Evolutionary conservation across 2,797 vertebrate genomes (phyloP), one percentile per base, ranked within the genome.

Genomic region (Takifugu ocellatus): DNA sequence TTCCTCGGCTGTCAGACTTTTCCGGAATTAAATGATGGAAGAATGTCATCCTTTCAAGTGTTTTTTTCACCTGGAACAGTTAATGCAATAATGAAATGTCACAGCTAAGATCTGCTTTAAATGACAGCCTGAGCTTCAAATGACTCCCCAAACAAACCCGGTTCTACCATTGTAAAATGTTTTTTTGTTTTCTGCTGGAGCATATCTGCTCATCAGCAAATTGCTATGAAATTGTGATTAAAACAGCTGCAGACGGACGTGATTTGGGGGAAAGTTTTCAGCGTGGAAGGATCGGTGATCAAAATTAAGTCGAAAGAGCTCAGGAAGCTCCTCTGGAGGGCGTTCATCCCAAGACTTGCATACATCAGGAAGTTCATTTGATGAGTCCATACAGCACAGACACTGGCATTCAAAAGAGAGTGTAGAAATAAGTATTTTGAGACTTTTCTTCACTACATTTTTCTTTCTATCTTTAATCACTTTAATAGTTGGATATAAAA

Each of bases 1-100:
- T 14, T 25, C 42, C 24, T 53, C 31, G 8, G 24, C 53, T 59
- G 59, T 60, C 53, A 64, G 54, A 42, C 45, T 67, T 52, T 61
- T 31, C 36, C 3, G 26, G 26, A 57, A 66, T 76, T 70, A 63
- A 76, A 63, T 67, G 66, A 79, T 33, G 74, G 52, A 77, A 72
- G 58, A 76, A 75, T 78, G 71, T 77, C 77, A 77, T 54, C 48
- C 3, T 53, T 60, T 68, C 61, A 55, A 25, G 51, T 68, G 70
- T 29, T 66, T 75, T 74, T 70, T 83, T 66, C 42, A 49, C 24
- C 42, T 60, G 68, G 75, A 79, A 54, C 73, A 72, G 66, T 78
- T 79, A 81, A 67, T 78, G 60, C 61, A 73, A 72, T 67, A 68
- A 77, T 66, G 58, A 78, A 82, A 81, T 79, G 78, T 75, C 76